These are phyloP conservation scores for Calosoma granatense DNA, from an alignment of 1,140 invertebrate species.

Conservation along the genomic window DNA sequence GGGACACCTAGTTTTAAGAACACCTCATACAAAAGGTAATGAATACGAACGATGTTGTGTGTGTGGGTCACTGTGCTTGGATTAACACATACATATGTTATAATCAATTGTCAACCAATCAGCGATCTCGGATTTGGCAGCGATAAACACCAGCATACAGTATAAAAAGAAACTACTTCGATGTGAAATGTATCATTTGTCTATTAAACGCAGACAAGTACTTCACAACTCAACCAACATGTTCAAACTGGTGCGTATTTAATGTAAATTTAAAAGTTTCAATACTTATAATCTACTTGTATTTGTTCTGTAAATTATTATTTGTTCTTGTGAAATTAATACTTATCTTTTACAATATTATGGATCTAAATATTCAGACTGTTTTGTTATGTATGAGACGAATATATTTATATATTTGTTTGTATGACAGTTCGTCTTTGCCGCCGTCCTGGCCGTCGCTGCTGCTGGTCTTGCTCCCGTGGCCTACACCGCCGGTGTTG, in stretches of 20 bases:
- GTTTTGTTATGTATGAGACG: not conserved
- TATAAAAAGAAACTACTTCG: not conserved
- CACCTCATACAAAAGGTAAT: not conserved
- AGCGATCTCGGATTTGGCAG: not conserved
- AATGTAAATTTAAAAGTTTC: not conserved
- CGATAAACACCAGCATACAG: not conserved
- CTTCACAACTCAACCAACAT: conserved; percentile 18
- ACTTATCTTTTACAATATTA: not conserved
- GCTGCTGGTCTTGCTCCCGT: conserved; percentile 35
- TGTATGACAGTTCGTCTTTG: conserved; percentile 27
- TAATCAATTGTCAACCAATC: not conserved
- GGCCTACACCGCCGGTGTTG: conserved; percentile 18
- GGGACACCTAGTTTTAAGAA: not conserved
- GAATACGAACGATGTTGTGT: no score
- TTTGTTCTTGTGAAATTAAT: no score
- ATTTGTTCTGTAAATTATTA: not conserved
- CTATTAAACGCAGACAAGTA: conserved; percentile 12
- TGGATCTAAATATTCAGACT: not conserved
- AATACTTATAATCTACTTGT: not conserved
- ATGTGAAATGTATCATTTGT: not conserved
- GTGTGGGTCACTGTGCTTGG: not conserved
- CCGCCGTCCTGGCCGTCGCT: conserved; percentile 39
- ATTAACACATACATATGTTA: no score
- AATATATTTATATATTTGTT: conserved; percentile 7
- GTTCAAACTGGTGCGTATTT: conserved; percentile 33